These are phyloP conservation scores for Zoroaster sp. DNA, from an alignment of 53 echinoderm and acorn worm genomes.

Conservation along the genomic window DNA sequence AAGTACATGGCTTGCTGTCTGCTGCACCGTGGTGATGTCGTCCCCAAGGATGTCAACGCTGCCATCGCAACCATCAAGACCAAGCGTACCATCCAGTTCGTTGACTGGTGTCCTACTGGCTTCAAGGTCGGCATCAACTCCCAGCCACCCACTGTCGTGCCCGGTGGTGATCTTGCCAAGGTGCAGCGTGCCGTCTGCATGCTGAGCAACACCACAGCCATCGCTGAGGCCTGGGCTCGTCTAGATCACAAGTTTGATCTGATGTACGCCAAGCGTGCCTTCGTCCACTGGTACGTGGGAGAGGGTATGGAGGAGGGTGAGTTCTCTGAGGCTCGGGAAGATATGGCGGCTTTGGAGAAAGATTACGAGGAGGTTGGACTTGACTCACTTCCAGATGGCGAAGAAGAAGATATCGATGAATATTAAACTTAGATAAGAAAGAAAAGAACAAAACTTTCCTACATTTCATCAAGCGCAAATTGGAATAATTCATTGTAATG, in stretches of 20 bases:
- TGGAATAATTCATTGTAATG: no score
- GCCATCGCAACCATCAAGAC: slow-evolving; percentile 79
- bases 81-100: slow-evolving; percentile 73
- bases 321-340: slow-evolving; percentile 99
- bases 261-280: slow-evolving; percentile 99
- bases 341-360: slow-evolving; percentile 88
- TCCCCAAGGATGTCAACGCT: slow-evolving; percentile 81
- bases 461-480: no score
- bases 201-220: slow-evolving; percentile 99
- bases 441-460: no score
- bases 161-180: slow-evolving; percentile 98
- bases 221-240: slow-evolving; percentile 99
- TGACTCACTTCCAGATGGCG: no score
- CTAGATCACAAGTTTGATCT: slow-evolving; percentile 99
- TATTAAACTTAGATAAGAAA: no score
- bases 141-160: slow-evolving; percentile 97
- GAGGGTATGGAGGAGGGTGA: slow-evolving; percentile 99
- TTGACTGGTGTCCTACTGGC: slow-evolving; percentile 72
- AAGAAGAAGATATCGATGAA: no score
- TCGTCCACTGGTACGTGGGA: slow-evolving; percentile 99
- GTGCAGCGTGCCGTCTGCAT: slow-evolving; percentile 99
- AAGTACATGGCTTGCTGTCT: slow-evolving; percentile 96
- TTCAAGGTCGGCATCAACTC: slow-evolving; percentile 84
- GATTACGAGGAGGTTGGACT: slow-evolving; percentile 69
- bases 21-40: slow-evolving; percentile 88